These are phyloP conservation scores for Ceratina calcarata DNA, from an alignment of 1,140 invertebrate genomes.

Conservation along the genomic window DNA sequence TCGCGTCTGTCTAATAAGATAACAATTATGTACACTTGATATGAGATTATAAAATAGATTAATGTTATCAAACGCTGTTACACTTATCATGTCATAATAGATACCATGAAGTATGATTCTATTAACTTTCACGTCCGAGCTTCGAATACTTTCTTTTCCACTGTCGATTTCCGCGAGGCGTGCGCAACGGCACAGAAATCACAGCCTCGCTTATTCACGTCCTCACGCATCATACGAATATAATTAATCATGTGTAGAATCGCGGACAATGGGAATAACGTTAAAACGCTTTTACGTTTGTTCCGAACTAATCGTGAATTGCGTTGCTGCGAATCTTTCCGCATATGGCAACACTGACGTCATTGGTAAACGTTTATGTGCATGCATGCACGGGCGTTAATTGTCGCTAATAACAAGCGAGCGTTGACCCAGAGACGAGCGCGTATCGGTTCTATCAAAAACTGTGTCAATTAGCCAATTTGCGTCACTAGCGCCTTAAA, in stretches of 20 bases:
- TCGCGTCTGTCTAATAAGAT: too few relatives aligned
- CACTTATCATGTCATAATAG: too few relatives aligned
- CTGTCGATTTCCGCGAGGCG: conserved; percentile 28
- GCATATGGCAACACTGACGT: conserved; percentile 47
- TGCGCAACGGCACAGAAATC: neutral
- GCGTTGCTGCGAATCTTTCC: conserved; percentile 39
- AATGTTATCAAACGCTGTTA: too few relatives aligned
- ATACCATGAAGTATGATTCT: too few relatives aligned
- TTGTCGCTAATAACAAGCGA: conserved; percentile 54
- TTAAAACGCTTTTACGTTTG: conserved; percentile 8
- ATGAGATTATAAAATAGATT: too few relatives aligned
- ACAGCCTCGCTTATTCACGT: neutral
- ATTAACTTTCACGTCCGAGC: conserved; percentile 15
- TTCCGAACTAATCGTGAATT: neutral
- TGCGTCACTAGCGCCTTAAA: conserved; percentile 13
- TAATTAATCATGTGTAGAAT: conserved; percentile 27
- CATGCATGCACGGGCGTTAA: conserved; percentile 51
- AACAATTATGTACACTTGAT: too few relatives aligned
- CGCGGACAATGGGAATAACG: neutral
- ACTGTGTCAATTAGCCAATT: conserved; percentile 42
- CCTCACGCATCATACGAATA: neutral
- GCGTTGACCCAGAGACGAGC: conserved; percentile 55
- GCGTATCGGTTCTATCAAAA: conserved; percentile 37
- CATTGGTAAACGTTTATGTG: conserved; percentile 56
- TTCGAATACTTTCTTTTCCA: conserved; percentile 37